phyloP scores from a whole-genome alignment of 2,113 vertebrate genomes.

The Leptocoma aspasia region DNA sequence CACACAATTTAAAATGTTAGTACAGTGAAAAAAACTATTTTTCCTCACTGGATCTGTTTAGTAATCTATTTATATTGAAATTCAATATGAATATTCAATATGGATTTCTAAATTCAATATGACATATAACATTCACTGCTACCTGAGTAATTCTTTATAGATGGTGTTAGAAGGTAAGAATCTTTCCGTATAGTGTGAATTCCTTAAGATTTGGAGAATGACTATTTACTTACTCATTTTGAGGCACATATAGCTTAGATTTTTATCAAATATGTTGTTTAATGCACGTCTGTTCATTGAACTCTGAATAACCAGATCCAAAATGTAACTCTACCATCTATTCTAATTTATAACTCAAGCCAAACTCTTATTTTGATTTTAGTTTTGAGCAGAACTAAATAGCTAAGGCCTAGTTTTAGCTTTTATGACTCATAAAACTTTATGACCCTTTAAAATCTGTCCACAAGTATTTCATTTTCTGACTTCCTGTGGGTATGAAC shows the following conservation, averaged over 20 bases:
- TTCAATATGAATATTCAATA: not conserved
- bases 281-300: not conserved
- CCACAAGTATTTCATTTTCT: slow-evolving; percentile 24
- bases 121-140: not conserved
- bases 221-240: not conserved
- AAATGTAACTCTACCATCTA: not conserved
- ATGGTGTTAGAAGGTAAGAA: not conserved
- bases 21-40: not conserved
- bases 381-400: not conserved
- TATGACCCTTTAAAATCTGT: slow-evolving; percentile 10
- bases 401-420: not conserved
- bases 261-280: not conserved
- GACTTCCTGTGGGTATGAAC: slow-evolving; percentile 1
- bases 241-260: not conserved
- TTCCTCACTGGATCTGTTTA: not conserved
- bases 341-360: not conserved
- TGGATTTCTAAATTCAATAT: not conserved
- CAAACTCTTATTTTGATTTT: not conserved
- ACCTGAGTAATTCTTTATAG: not conserved
- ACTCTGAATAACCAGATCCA: not conserved
- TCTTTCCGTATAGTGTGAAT: not conserved
- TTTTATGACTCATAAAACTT: slow-evolving; percentile 18
- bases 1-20: not conserved
- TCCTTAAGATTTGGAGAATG: not conserved
- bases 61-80: not conserved